Conservation (phyloP, 2,113 vertebrate genomes). For the Sinocyclocheilus anshuiensis region DNA sequence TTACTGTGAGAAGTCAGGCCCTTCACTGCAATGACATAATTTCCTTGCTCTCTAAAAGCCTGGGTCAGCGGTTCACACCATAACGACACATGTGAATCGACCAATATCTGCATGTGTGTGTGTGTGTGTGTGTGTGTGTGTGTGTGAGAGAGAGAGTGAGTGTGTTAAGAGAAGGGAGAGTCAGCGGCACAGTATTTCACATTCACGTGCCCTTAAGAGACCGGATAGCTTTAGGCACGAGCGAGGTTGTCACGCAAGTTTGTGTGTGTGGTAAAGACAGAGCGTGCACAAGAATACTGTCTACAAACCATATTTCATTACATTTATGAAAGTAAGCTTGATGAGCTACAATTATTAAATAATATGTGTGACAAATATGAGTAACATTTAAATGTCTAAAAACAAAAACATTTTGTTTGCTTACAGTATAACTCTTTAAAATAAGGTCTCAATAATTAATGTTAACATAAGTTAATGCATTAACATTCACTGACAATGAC, state of each 20-base stretch:
- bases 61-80: slow-evolving; percentile 55
- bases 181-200: slow-evolving; percentile 31
- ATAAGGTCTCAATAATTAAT: neutral
- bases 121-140: slow-evolving; percentile 22
- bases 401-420: neutral
- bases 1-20: slow-evolving; percentile 22
- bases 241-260: slow-evolving; percentile 56
- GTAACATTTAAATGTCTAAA: neutral
- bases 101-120: slow-evolving; percentile 27
- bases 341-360: neutral
- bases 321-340: neutral
- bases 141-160: slow-evolving; percentile 3
- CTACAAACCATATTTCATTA: neutral
- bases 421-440: neutral
- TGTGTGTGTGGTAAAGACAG: slow-evolving; percentile 30
- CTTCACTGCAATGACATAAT: slow-evolving; percentile 42
- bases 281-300: neutral
- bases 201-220: slow-evolving; percentile 57
- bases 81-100: slow-evolving; percentile 45
- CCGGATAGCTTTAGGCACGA: slow-evolving; percentile 52
- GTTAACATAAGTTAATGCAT: neutral
- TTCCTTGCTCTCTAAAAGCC: slow-evolving; percentile 36
- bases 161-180: slow-evolving; percentile 9
- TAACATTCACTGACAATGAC: neutral
- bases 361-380: neutral